Base-by-base conservation (phyloP, 2,888 invertebrate species). In the Lymantria dispar region DNA sequence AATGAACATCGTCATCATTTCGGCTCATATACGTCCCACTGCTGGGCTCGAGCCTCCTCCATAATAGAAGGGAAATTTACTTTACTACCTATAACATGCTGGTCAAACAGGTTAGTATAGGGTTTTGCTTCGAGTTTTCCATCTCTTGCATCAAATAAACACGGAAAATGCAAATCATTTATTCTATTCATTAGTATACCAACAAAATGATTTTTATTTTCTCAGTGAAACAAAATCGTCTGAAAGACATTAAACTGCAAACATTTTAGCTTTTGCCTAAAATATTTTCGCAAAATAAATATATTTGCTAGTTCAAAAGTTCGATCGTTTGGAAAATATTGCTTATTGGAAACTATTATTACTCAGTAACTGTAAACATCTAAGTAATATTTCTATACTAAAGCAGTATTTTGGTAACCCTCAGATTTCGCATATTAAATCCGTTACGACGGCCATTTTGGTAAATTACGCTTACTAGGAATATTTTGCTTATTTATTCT, bases 331-430 rank as follows among this genome's bases (percentile, higher is more conserved):
- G 81, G 74, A 83, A 83, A 78, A 76, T 77, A 84, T 81, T 81
- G 83, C 79, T 82, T 82, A 83, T 84, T 80, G 80, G 71, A 75
- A 78, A 78, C 79, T 78, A 79, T 78, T 76, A 78, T 66, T 62
- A 63, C 66, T 54, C 62, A 50, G 72, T 76, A 64, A 69, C 68
- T 62, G 63, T 64, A 74, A 69, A 69, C 72, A 75, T 56, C 64
- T 72, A 64, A 65, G 74, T 75, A 58, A 76, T 76, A 73, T 69
- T 72, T 70, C 61, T 69, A 65, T 67, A 63, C 58, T 48, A 56
- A 51, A 60, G 56, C 58, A 54, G 60, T 62, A 64, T 64, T 64
- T 64, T 64, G 55, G 64, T 60, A 52, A 51, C 33, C 48, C 56
- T 41, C 58, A 51, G 52, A 46, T 46, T 52, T 54, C 40, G 43